Evolutionary conservation across 1,140 invertebrate species (phyloP), one percentile per base, ranked within the genome.

Genomic region (Drosophila fuyamai): DNA sequence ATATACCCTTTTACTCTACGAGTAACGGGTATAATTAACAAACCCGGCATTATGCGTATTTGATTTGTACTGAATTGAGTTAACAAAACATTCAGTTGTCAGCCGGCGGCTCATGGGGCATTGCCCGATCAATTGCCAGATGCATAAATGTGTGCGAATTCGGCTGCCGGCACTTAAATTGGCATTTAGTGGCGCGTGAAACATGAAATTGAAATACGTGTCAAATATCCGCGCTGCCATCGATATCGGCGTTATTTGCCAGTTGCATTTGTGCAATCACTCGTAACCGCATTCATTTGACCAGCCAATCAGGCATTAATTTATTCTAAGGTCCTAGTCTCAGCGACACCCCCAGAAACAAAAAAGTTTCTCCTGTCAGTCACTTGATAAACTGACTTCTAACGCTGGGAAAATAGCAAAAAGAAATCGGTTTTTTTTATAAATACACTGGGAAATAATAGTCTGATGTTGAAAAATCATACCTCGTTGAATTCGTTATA

Each of bases 201-300:
- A 76, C 65, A 63, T 61, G 81, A 72, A 84, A 84, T 68, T 62
- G 74, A 63, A 81, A 76, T 81, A 79, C 62, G 78, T 75, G 59
- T 63, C 60, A 67, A 76, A 75, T 70, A 74, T 81, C 74, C 60
- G 59, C 62, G 73, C 12, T 53, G 63, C 50, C 73, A 68, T 56
- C 51, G 38, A 77, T 56, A 53, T 14, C 14, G 7, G 3, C 5
- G 3, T 2, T 27, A n/a, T 44, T 29, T 57, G 35, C 35, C 46
- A 43, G 66, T 41, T 76, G 61, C 65, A 58, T 41, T 70, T 59
- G 75, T 71, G 65, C 73, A 81, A 50, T 76, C 79, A 81, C 48
- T 81, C 60, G 77, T 35, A 62, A 47, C 77, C 50, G 65, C 70
- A 79, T 75, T 79, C 70, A 79, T 79, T 82, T 81, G 65, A 76